A percentile compares a stretch with the other conserved stretches of the same genome.
Conservation (phyloP, 2,797 vertebrate species). For the Linurgus olivaceus region DNA sequence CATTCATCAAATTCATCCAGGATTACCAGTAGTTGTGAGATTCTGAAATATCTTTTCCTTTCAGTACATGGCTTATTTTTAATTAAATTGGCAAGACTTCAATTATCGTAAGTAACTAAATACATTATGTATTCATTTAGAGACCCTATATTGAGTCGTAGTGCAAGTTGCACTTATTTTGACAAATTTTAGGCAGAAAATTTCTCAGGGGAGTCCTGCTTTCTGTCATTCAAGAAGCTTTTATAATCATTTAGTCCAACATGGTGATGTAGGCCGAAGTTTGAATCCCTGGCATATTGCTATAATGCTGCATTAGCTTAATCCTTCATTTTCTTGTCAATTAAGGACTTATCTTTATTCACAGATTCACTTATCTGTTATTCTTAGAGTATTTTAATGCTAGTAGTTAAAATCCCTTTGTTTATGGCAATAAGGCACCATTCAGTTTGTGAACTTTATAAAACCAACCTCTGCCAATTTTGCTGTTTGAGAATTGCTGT, state of each 20-base stretch:
- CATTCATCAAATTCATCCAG: not conserved
- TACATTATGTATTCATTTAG: constrained; percentile 41
- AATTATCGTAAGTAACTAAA: constrained; percentile 62
- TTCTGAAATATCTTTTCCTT: constrained; percentile 29
- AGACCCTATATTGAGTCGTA: constrained; percentile 15
- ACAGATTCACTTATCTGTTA: constrained; percentile 81
- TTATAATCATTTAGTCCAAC: constrained; percentile 75
- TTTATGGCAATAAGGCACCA: constrained; percentile 81
- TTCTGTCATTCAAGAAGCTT: constrained; percentile 70
- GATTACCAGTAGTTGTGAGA: not conserved
- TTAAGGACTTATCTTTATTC: constrained; percentile 83
- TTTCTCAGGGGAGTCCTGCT: constrained; percentile 68
- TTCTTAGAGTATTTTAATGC: constrained; percentile 80
- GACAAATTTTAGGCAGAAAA: constrained; percentile 69
- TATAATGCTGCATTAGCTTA: constrained; percentile 78
- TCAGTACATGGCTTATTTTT: constrained; percentile 48
- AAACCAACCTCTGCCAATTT: constrained; percentile 82
- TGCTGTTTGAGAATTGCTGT: constrained; percentile 82
- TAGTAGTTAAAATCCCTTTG: constrained; percentile 82
- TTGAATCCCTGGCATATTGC: constrained; percentile 77
- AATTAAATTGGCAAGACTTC: constrained; percentile 67
- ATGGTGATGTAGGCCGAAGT: constrained; percentile 68
- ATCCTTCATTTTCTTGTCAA: constrained; percentile 83
- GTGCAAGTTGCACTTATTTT: constrained; percentile 48
- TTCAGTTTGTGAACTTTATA: constrained; percentile 82